Evolutionary conservation across 2,888 invertebrate species (phyloP), one percentile per base, ranked within the genome.

Genomic region (Pheosia tremula): DNA sequence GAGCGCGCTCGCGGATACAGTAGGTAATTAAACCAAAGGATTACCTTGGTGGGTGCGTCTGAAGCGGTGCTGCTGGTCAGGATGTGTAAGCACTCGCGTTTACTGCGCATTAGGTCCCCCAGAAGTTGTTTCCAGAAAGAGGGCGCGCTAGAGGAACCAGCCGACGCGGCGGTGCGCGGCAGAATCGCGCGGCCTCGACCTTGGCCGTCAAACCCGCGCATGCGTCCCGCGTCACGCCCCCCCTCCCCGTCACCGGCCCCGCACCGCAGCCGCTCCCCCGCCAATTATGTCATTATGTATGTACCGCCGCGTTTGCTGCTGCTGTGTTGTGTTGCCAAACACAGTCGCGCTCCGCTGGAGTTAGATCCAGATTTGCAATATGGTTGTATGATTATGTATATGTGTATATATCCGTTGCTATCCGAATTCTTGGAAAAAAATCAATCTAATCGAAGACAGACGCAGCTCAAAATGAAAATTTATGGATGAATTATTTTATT

Each of bases 211-310:
- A 93, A 93, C 87, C 79, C 86, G 93, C 93, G 93, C 93, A 92
- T 91, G 93, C 93, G 91, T 83, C 87, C 88, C 89, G 87, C 88
- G 79, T 75, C 85, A 66, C 83, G 76, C 80, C 73, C 79, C 82
- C 83, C 74, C 74, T 72, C 72, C 64, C 69, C 78, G 67, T 77
- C 69, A 67, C 69, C 75, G 68, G 73, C 72, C 64, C 59, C 70
- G 3, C 64, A 13, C 55, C 55, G 55, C 53, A 8, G 67, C 64
- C 71, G 64, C 79, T 79, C 82, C 84, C 83, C 86, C 86, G 86
- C 86, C 92, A 91, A 93, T 93, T 93, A 93, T 93, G 93, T 93
- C 93, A 93, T 93, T 93, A 92, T 91, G 86, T 93, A 92, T 91
- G 86, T 86, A 81, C 86, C 75, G 77, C 75, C 74, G 82, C 77